phyloP scores from a whole-genome alignment of 2,888 invertebrate genomes.

The Subacronicta megacephala region DNA sequence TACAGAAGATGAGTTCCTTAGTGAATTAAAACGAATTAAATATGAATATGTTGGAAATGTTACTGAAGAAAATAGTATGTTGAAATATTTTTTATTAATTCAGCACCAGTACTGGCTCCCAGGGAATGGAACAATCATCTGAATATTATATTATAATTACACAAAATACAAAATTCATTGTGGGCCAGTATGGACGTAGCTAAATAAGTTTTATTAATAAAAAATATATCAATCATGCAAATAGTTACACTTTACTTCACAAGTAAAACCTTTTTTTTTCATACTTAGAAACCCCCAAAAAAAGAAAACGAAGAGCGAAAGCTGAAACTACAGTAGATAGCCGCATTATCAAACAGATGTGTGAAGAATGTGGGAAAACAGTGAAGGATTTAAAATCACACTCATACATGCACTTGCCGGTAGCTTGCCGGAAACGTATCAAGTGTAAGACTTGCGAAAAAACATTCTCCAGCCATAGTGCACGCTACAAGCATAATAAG shows the following conservation, averaged over 20 bases:
- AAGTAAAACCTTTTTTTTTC: too few relatives aligned
- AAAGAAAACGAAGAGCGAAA: conserved; percentile 49
- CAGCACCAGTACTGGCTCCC: too few relatives aligned
- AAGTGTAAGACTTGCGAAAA: conserved; percentile 76
- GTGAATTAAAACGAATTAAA: conserved; percentile 62
- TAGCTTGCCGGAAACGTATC: conserved; percentile 55
- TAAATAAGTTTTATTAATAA: too few relatives aligned
- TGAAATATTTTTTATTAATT: too few relatives aligned
- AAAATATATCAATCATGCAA: too few relatives aligned
- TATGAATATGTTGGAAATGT: conserved; percentile 65
- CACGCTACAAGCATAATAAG: conserved; percentile 72
- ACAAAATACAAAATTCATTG: too few relatives aligned
- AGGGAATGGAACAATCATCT: too few relatives aligned
- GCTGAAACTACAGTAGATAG: conserved; percentile 15
- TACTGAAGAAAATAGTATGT: conserved; percentile 68
- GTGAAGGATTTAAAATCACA: conserved; percentile 75
- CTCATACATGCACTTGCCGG: conserved; percentile 64
- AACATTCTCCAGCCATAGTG: conserved; percentile 64
- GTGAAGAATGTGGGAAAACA: conserved; percentile 78
- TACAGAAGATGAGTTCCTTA: conserved; percentile 77
- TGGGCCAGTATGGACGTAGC: too few relatives aligned
- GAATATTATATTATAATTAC: too few relatives aligned
- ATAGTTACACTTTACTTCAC: too few relatives aligned
- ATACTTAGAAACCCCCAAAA: conserved; percentile 45
- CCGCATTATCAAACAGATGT: conserved; percentile 61